Evolutionary conservation across 2,113 vertebrate species (phyloP).

Genomic region (Alligator mississippiensis): DNA sequence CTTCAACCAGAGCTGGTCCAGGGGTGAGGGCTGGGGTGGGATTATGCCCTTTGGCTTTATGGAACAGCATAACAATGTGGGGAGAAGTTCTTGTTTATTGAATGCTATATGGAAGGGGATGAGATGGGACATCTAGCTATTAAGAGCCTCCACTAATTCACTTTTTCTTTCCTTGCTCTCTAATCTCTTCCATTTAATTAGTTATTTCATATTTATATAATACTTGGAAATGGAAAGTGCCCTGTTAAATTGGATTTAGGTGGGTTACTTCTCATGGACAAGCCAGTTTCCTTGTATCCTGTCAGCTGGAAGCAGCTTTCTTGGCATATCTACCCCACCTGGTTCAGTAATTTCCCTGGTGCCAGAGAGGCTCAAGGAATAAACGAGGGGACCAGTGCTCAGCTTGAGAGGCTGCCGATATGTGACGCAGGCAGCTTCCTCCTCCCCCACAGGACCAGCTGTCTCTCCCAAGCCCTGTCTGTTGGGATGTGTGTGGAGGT

Average conservation of each 20-base stretch:
- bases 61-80: neutral
- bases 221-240: neutral
- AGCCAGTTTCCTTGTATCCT: neutral
- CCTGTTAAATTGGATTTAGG: neutral
- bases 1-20: neutral
- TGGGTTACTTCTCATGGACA: neutral
- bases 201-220: neutral
- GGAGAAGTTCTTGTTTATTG: neutral
- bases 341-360: neutral
- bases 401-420: neutral
- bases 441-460: neutral
- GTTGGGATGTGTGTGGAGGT: neutral
- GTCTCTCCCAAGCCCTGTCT: neutral
- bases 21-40: neutral
- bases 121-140: neutral
- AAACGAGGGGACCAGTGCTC: neutral
- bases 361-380: neutral
- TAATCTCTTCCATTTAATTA: neutral
- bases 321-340: neutral
- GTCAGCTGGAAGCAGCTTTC: neutral
- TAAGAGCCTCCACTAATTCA: neutral
- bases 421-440: neutral
- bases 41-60: neutral
- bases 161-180: neutral
- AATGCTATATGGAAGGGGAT: neutral